Conservation (phyloP, 2,113 vertebrate species). For the Takifugu flavidus region DNA sequence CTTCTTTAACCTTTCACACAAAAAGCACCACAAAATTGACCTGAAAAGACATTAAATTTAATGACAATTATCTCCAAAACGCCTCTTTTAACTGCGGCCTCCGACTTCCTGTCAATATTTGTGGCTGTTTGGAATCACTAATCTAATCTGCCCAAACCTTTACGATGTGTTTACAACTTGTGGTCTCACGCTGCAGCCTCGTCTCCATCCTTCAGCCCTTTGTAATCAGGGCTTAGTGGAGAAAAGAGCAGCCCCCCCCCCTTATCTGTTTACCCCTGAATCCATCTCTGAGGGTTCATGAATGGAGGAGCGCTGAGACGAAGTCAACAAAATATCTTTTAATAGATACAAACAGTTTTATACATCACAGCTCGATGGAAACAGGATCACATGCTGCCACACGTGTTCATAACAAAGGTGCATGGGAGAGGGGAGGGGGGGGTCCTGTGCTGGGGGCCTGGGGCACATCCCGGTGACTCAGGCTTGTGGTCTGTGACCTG, state of each 20-base stretch:
- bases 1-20: no score
- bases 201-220: slow-evolving; percentile 38
- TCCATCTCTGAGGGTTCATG: neutral
- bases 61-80: no score
- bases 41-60: no score
- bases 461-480: slow-evolving; percentile 20
- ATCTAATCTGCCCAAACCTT: no score
- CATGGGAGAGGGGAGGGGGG: slow-evolving; percentile 26
- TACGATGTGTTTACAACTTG: no score
- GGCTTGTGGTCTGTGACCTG: slow-evolving; percentile 26
- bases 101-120: no score
- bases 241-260: slow-evolving; percentile 45
- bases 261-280: slow-evolving; percentile 25
- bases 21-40: no score
- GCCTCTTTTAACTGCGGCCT: no score
- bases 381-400: slow-evolving; percentile 67
- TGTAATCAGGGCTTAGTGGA: slow-evolving; percentile 37
- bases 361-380: slow-evolving; percentile 73
- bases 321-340: slow-evolving; percentile 75
- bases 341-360: slow-evolving; percentile 75
- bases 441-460: slow-evolving; percentile 30
- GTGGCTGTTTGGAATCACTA: no score
- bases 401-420: slow-evolving; percentile 66
- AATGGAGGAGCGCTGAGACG: no score
- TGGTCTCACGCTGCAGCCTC: neutral